Percentiles rank a stretch among this genome's conserved stretches.
phyloP scores from a whole-genome alignment of 2,888 invertebrate genomes.

The Pachymerium ferrugineum region DNA sequence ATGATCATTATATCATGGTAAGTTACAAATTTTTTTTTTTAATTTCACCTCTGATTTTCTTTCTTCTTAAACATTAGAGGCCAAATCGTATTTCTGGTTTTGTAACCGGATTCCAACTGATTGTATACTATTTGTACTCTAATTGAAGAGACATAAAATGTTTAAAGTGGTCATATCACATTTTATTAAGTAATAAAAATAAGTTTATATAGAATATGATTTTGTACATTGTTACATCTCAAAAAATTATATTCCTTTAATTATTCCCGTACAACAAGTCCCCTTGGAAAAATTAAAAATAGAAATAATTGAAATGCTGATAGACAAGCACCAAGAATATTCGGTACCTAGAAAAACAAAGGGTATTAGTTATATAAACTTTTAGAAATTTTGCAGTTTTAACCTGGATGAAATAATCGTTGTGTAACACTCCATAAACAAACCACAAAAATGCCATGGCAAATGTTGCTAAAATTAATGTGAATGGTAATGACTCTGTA shows the following conservation, averaged over 20 bases:
- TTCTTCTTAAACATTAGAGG: background rate
- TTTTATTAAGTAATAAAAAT: too few relatives aligned
- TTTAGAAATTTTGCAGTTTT: background rate
- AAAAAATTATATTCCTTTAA: too few relatives aligned
- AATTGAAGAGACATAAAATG: too few relatives aligned
- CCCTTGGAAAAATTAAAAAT: background rate
- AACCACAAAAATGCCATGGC: background rate
- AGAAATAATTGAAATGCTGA: background rate
- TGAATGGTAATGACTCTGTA: background rate
- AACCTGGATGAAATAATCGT: background rate
- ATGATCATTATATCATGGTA: background rate
- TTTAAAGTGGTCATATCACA: too few relatives aligned
- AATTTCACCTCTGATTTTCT: background rate
- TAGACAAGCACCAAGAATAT: background rate
- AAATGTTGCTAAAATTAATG: background rate
- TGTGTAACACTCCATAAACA: background rate
- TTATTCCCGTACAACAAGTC: too few relatives aligned
- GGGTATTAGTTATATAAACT: background rate
- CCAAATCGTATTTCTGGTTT: background rate
- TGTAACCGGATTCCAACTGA: background rate
- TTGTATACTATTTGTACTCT: slow-evolving; percentile 2
- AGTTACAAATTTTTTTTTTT: background rate
- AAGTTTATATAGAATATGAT: too few relatives aligned
- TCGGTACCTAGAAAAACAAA: background rate
- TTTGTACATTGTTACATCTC: too few relatives aligned